phyloP scores from a whole-genome alignment of 1,140 invertebrate genomes.

The Neodiprion virginianus region DNA sequence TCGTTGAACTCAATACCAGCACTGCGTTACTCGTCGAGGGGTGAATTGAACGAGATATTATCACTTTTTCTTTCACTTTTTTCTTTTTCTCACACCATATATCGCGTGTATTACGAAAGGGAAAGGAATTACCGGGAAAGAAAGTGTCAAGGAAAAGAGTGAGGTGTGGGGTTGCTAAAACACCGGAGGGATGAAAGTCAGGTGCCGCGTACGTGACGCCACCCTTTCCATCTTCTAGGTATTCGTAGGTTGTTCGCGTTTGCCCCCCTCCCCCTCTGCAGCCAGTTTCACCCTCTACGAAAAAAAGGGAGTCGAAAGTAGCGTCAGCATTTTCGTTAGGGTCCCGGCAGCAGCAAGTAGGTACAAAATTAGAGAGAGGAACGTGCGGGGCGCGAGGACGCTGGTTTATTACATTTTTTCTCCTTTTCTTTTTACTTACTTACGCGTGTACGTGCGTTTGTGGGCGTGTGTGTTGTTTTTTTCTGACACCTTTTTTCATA shows the following conservation, averaged over 20 bases:
- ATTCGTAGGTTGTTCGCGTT: too few relatives aligned
- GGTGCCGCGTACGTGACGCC: background rate
- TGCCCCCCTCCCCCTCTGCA: too few relatives aligned
- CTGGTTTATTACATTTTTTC: background rate
- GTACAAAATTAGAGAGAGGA: background rate
- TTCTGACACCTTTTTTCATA: background rate
- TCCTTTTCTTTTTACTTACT: background rate
- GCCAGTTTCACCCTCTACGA: background rate
- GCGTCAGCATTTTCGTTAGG: background rate
- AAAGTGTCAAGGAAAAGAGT: background rate
- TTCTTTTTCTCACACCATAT: too few relatives aligned
- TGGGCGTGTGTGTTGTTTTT: too few relatives aligned
- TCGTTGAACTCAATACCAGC: too few relatives aligned
- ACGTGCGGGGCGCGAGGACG: background rate
- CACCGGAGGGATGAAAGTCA: background rate
- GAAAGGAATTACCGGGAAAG: conserved; percentile 14
- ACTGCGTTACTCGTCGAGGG: too few relatives aligned
- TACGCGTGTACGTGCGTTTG: too few relatives aligned
- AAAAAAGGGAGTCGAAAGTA: conserved; percentile 2
- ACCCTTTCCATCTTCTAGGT: background rate
- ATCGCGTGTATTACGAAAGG: background rate
- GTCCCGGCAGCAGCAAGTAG: background rate
- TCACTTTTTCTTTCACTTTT: too few relatives aligned
- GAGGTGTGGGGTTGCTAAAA: background rate
- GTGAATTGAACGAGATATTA: too few relatives aligned